Evolutionary conservation across 1,140 invertebrate species (phyloP).

Genomic region (Drosophila repletoides): DNA sequence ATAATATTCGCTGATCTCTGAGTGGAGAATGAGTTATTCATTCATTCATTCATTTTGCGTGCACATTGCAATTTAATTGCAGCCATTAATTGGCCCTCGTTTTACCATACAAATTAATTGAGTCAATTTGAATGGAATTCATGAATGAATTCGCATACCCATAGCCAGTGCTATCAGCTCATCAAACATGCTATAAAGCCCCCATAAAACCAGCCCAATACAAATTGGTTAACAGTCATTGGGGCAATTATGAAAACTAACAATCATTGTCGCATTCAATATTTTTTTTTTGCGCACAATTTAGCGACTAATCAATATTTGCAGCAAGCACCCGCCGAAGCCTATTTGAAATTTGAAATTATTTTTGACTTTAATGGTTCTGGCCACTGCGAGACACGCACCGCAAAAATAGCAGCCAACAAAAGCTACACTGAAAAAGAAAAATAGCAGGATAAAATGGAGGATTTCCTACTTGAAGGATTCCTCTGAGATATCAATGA

Average conservation of each 20-base stretch:
- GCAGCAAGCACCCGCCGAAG: constrained; percentile 50
- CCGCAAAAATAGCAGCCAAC: constrained; percentile 14
- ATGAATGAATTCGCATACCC: constrained; percentile 54
- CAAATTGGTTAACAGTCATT: not conserved
- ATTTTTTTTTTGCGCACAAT: constrained; percentile 7
- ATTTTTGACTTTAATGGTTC: constrained; percentile 67
- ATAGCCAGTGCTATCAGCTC: constrained; percentile 12
- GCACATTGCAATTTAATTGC: constrained; percentile 68
- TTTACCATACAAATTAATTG: constrained; percentile 36
- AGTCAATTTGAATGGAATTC: constrained; percentile 10
- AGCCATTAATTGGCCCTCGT: constrained; percentile 42
- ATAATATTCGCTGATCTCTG: constrained; percentile 2
- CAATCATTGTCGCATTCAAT: constrained; percentile 20
- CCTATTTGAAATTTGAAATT: constrained; percentile 76
- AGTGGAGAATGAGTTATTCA: not conserved
- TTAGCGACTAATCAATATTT: constrained; percentile 43
- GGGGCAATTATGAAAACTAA: not conserved
- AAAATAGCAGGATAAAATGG: no score
- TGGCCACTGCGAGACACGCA: constrained; percentile 40
- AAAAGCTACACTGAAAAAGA: no score
- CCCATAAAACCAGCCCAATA: no score
- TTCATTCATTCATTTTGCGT: constrained; percentile 42
- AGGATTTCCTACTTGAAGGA: no score
- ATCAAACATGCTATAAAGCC: constrained; percentile 28
- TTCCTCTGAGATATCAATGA: no score